These are phyloP conservation scores for Ibycter americanus DNA, from an alignment of 2,797 vertebrate genomes.

Conservation along the genomic window DNA sequence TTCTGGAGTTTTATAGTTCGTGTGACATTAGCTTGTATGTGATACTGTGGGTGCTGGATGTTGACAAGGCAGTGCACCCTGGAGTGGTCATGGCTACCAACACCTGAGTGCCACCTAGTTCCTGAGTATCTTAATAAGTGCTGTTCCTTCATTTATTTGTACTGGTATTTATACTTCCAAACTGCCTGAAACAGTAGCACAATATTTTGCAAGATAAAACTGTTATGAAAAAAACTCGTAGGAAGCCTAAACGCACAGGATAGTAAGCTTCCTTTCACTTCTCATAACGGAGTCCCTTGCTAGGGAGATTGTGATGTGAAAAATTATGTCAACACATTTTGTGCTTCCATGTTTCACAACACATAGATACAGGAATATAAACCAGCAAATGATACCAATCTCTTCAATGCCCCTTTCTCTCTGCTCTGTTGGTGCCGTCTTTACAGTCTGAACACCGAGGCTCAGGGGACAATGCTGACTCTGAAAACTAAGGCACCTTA, in stretches of 20 bases:
- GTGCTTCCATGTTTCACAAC: background rate
- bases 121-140: background rate
- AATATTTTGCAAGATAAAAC: background rate
- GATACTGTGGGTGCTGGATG: background rate
- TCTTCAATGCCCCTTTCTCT: background rate
- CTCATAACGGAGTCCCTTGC: background rate
- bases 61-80: background rate
- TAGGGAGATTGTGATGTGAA: background rate
- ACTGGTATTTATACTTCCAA: background rate
- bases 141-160: background rate
- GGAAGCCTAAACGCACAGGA: background rate
- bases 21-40: background rate
- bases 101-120: background rate
- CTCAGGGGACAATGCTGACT: background rate
- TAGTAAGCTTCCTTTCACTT: background rate
- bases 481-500: background rate
- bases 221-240: background rate
- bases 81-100: background rate
- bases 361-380: rapidly evolving
- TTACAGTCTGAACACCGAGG: background rate
- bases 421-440: background rate
- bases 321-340: background rate
- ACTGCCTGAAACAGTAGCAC: background rate
- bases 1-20: background rate
- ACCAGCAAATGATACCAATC: background rate